phyloP scores from a whole-genome alignment of 2,797 vertebrate genomes.

The Pseudochirops cupreus region DNA sequence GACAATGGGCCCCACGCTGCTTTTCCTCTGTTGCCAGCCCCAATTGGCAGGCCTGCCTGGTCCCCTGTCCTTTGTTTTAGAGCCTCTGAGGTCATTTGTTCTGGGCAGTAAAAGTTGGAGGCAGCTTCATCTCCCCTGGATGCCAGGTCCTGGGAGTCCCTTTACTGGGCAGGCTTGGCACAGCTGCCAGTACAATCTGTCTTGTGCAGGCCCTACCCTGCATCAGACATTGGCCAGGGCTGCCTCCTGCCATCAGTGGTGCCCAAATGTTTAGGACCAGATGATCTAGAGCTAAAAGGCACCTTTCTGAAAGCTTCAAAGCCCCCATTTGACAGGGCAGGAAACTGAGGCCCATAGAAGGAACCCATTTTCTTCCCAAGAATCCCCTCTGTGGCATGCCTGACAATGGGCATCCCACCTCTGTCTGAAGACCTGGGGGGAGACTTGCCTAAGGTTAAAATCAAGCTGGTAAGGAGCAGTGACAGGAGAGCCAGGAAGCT shows the following conservation, averaged over 20 bases:
- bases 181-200: neutral
- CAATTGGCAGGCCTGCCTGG: neutral
- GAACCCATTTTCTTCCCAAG: neutral
- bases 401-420: neutral
- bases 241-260: neutral
- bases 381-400: neutral
- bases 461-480: neutral
- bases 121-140: neutral
- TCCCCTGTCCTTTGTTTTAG: constrained; percentile 38
- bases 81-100: constrained; percentile 45
- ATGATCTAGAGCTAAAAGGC: neutral
- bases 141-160: neutral
- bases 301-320: neutral
- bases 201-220: neutral
- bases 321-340: neutral
- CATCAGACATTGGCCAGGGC: neutral
- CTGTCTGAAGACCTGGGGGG: neutral
- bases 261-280: neutral
- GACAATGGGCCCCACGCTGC: neutral
- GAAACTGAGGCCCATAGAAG: neutral
- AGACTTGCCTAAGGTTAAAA: neutral
- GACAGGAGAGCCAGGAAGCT: neutral
- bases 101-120: constrained; percentile 50
- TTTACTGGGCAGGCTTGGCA: neutral
- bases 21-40: neutral